phyloP scores from a whole-genome alignment of 2,113 vertebrate genomes.

The Gopherus evgoodei region DNA sequence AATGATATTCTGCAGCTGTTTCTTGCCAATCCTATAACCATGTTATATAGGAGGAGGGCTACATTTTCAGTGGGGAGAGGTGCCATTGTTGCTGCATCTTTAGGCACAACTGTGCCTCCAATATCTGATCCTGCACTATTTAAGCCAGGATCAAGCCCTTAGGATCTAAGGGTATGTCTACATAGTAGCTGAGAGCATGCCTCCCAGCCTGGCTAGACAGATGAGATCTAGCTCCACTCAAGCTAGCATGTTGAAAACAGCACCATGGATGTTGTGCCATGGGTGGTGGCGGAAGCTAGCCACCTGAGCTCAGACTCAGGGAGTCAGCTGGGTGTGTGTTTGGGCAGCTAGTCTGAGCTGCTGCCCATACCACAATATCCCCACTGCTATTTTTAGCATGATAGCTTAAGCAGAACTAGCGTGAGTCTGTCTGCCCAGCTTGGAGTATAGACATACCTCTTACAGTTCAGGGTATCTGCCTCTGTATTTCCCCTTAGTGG shows the following conservation, averaged over 20 bases:
- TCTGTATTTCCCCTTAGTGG: neutral
- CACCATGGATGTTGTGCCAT: neutral
- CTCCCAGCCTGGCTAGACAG: neutral
- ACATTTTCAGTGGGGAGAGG: accelerated
- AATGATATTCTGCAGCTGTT: accelerated
- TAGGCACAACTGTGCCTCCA: neutral
- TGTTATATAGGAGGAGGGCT: accelerated
- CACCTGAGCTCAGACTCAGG: neutral
- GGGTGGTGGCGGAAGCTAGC: neutral
- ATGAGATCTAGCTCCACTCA: neutral
- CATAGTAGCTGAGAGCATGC: neutral
- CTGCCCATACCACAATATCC: neutral
- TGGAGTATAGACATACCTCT: neutral
- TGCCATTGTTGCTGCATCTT: accelerated
- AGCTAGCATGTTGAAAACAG: neutral
- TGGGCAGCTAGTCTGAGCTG: neutral
- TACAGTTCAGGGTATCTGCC: neutral
- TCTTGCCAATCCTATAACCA: neutral
- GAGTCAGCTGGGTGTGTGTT: neutral
- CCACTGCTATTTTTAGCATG: neutral
- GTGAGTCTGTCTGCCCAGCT: neutral
- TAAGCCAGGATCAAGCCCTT: accelerated
- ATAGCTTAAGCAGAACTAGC: neutral
- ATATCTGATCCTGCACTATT: accelerated
- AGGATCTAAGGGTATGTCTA: accelerated